Percentiles rank a stretch among this genome's conserved stretches.
Conservation (phyloP, 2,113 vertebrate genomes). For the Malurus alboscapulatus region DNA sequence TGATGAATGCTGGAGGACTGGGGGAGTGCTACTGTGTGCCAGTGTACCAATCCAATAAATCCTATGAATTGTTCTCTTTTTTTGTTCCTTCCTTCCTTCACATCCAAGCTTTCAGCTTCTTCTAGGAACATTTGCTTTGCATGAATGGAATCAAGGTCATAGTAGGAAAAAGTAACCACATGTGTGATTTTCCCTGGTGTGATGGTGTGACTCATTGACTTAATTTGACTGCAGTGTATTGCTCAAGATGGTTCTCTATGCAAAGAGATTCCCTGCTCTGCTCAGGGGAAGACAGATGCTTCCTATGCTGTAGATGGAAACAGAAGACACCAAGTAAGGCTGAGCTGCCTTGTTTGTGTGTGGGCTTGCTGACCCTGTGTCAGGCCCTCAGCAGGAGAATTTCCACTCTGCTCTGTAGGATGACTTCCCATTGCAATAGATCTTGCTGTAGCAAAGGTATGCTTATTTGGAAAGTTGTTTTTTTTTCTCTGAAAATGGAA, state of each 20-base stretch:
- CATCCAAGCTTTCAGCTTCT: neutral
- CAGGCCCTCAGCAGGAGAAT: neutral
- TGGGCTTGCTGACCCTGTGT: neutral
- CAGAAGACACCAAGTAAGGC: neutral
- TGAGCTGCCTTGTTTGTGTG: rapidly evolving
- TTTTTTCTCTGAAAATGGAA: neutral
- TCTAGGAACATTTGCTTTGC: conserved; percentile 26
- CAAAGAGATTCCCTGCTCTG: neutral
- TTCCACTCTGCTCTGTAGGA: neutral
- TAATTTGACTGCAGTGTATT: conserved; percentile 22
- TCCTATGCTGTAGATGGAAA: neutral
- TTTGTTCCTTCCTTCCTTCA: neutral
- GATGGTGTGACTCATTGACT: conserved; percentile 23
- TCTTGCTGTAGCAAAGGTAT: neutral
- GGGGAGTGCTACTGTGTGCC: neutral
- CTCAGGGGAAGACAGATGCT: neutral
- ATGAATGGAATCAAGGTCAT: conserved; percentile 35
- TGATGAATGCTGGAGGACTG: neutral
- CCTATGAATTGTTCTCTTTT: neutral
- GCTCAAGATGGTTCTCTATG: neutral
- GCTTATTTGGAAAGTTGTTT: neutral
- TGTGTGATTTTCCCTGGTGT: neutral
- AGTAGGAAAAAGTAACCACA: neutral
- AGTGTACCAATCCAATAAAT: neutral
- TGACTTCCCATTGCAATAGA: neutral